Conservation (phyloP, 2,797 vertebrate genomes). For the Squalus acanthias region DNA sequence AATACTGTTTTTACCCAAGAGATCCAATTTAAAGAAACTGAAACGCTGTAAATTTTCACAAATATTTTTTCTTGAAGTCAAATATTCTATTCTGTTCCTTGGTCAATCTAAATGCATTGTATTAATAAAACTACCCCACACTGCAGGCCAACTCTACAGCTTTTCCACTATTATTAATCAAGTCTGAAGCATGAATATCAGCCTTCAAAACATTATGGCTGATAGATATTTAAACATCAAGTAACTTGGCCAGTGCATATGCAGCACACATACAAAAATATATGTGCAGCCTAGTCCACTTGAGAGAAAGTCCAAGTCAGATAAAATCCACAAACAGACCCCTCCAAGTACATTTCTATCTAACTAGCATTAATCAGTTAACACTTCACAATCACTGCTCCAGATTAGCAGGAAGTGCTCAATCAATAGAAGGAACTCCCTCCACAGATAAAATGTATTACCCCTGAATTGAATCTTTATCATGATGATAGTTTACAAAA, state of each 20-base stretch:
- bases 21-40: not conserved
- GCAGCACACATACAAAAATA: not conserved
- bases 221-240: not conserved
- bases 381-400: not conserved
- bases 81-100: not conserved
- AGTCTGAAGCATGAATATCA: not conserved
- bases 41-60: not conserved
- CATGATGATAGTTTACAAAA: not conserved
- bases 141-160: not conserved
- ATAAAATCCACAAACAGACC: not conserved
- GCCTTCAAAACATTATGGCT: not conserved
- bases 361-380: not conserved
- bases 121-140: not conserved
- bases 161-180: not conserved
- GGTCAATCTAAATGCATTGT: not conserved
- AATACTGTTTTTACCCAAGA: not conserved
- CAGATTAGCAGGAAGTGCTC: not conserved
- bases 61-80: too few species aligned
- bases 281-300: not conserved
- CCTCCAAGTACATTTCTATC: not conserved
- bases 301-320: not conserved
- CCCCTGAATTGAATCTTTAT: not conserved
- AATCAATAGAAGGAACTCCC: not conserved
- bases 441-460: not conserved
- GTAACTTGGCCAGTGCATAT: not conserved